Evolutionary conservation across 2,797 vertebrate genomes (phyloP).

Genomic region (Acrocephalus scirpaceus): DNA sequence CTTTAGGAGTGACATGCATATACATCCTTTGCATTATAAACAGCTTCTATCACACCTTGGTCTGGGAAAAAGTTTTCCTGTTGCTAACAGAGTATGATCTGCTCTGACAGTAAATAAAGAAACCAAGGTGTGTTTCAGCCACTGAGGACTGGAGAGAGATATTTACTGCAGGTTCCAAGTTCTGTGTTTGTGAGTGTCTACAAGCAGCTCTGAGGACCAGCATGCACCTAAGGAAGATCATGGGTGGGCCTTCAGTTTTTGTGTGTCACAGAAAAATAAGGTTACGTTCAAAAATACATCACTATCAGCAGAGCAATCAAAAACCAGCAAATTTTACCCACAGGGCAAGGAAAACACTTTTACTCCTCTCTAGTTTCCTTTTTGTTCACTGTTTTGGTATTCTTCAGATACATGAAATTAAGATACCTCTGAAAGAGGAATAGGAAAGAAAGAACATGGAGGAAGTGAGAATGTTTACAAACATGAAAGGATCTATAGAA

Average conservation of each 20-base stretch:
- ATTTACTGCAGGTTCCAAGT: not conserved
- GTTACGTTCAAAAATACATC: not conserved
- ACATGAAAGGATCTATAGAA: not conserved
- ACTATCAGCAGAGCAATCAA: not conserved
- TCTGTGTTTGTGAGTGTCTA: not conserved
- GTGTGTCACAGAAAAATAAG: not conserved
- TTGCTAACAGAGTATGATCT: not conserved
- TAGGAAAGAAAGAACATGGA: not conserved
- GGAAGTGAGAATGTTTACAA: not conserved
- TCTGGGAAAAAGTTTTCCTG: not conserved
- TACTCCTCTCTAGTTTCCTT: not conserved
- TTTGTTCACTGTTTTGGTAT: not conserved
- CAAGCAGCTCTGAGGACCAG: not conserved
- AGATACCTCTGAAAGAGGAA: not conserved
- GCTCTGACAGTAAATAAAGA: not conserved
- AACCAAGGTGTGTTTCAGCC: not conserved
- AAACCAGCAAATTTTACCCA: not conserved
- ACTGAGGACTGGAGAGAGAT: not conserved
- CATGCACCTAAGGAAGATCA: not conserved
- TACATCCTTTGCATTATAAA: not conserved
- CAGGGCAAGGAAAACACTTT: not conserved
- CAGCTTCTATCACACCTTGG: not conserved
- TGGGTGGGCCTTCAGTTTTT: not conserved
- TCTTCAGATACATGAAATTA: not conserved
- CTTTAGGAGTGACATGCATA: not conserved